Conservation (phyloP, 2,113 vertebrate genomes). For the Oreochromis aureus region DNA sequence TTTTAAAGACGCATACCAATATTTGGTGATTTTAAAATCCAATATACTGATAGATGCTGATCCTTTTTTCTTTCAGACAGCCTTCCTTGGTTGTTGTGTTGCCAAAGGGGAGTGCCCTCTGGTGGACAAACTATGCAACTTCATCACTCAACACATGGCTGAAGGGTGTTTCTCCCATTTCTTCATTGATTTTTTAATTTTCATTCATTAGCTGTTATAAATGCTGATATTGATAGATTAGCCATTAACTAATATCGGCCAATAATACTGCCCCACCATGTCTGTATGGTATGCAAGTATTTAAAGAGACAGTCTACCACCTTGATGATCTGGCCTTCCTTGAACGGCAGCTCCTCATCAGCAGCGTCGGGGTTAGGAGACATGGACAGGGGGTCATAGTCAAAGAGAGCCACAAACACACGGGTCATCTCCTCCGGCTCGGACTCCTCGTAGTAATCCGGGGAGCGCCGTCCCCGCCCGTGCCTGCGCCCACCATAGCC, state of each 20-base stretch:
- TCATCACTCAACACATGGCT: neutral
- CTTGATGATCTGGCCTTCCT: constrained; percentile 97
- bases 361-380: constrained; percentile 95
- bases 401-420: constrained; percentile 94
- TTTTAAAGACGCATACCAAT: neutral
- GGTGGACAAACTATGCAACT: neutral
- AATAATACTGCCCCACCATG: neutral
- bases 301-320: constrained; percentile 55
- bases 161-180: neutral
- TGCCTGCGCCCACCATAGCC: constrained; percentile 74
- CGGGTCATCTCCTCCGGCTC: constrained; percentile 84
- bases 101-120: neutral
- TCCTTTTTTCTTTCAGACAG: neutral
- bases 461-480: constrained; percentile 75
- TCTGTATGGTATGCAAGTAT: neutral
- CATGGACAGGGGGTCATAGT: constrained; percentile 95
- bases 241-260: neutral
- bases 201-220: neutral
- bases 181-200: neutral
- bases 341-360: constrained; percentile 93
- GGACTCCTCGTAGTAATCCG: constrained; percentile 86
- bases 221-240: neutral
- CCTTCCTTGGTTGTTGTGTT: neutral
- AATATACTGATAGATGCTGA: neutral
- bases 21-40: neutral